A percentile compares a stretch with the other conserved stretches of the same genome.
These are phyloP conservation scores for Arnoldichthys spilopterus DNA, from an alignment of 2,797 vertebrate genomes.

Conservation along the genomic window DNA sequence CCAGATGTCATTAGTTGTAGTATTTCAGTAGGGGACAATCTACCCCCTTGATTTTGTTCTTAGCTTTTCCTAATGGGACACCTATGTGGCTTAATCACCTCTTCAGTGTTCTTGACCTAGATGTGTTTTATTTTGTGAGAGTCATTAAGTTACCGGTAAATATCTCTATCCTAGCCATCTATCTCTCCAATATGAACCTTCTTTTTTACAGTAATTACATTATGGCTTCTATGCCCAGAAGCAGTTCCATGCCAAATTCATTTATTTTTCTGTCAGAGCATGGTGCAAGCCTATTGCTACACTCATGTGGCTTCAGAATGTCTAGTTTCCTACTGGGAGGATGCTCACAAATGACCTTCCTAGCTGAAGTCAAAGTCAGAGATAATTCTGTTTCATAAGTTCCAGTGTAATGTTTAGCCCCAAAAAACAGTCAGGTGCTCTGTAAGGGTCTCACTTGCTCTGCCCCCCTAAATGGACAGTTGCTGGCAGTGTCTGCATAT, in stretches of 20 bases:
- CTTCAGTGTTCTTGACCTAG: constrained; percentile 82
- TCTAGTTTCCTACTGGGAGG: not conserved
- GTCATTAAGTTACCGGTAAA: constrained; percentile 84
- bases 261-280: constrained; percentile 20
- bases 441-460: not conserved
- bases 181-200: constrained; percentile 71
- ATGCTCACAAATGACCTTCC: constrained; percentile 9
- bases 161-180: constrained; percentile 73
- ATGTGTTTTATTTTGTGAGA: constrained; percentile 80
- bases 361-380: constrained; percentile 12
- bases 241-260: constrained; percentile 68
- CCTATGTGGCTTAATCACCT: constrained; percentile 54
- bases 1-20: not conserved
- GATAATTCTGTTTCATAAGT: not conserved
- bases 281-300: constrained; percentile 9
- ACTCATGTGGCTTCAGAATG: constrained; percentile 8
- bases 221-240: constrained; percentile 70
- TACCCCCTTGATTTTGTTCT: constrained; percentile 75
- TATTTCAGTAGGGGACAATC: constrained; percentile 17
- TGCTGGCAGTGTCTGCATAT: not conserved
- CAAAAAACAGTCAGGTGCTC: not conserved
- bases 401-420: not conserved
- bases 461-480: not conserved
- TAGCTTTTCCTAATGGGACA: constrained; percentile 62
- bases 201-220: constrained; percentile 79